Evolutionary conservation across 2,888 invertebrate genomes (phyloP).

Genomic region (Ptilodon capucinus): DNA sequence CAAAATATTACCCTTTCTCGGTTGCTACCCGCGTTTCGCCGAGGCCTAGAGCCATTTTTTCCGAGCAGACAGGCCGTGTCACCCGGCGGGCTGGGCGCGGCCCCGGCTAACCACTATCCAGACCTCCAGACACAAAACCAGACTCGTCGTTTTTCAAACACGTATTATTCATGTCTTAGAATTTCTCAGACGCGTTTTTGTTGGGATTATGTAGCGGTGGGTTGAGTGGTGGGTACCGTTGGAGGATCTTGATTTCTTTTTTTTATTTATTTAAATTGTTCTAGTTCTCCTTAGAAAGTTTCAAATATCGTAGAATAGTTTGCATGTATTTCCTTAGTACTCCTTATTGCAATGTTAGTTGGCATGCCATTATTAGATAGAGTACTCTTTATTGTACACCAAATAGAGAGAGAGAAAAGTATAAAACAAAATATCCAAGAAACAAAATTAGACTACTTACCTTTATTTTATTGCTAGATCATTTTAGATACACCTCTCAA

Average conservation of each 20-base stretch:
- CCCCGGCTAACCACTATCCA: neutral
- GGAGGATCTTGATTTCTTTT: neutral
- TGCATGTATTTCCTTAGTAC: too few species aligned
- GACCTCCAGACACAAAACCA: neutral
- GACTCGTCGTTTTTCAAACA: constrained; percentile 8
- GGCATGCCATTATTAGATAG: too few species aligned
- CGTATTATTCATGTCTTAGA: constrained; percentile 11
- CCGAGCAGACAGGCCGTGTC: constrained; percentile 1
- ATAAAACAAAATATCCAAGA: too few species aligned
- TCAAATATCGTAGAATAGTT: too few species aligned
- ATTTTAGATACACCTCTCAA: too few species aligned
- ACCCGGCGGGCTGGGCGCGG: neutral
- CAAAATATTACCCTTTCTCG: neutral
- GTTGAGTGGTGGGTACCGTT: neutral
- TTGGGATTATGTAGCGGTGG: constrained; percentile 16
- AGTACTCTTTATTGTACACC: too few species aligned
- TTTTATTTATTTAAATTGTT: too few species aligned
- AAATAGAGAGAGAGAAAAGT: too few species aligned
- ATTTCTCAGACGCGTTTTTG: constrained; percentile 21
- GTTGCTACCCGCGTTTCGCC: neutral
- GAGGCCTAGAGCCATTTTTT: neutral
- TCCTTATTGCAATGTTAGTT: too few species aligned
- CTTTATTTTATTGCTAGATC: too few species aligned
- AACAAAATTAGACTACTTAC: too few species aligned
- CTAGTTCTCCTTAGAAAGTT: too few species aligned